A percentile compares a stretch with the other conserved stretches of the same genome.
Evolutionary conservation across 2,888 invertebrate species (phyloP).

Genomic region (Pyrrhia umbra): DNA sequence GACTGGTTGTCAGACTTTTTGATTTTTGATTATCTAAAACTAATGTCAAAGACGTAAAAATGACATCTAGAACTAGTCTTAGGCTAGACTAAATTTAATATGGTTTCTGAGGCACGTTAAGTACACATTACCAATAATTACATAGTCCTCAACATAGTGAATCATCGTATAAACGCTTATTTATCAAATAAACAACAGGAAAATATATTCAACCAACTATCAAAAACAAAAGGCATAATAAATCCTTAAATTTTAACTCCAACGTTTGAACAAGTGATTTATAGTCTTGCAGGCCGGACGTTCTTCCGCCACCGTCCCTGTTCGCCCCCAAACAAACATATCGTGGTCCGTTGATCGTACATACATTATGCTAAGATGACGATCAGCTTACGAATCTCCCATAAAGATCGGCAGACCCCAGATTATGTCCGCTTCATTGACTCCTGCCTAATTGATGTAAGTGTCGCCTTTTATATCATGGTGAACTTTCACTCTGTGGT

Average conservation of each 20-base stretch:
- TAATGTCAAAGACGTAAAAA: no score
- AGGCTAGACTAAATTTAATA: no score
- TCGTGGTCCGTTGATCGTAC: constrained; percentile 37
- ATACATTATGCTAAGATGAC: constrained; percentile 34
- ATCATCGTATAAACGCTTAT: background rate
- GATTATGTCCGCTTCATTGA: constrained; percentile 45
- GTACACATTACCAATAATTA: background rate
- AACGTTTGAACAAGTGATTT: constrained; percentile 44
- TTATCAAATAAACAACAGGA: background rate
- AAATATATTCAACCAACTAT: constrained; percentile 27
- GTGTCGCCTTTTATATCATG: constrained; percentile 20
- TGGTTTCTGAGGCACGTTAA: no score
- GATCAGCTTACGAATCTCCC: constrained; percentile 22
- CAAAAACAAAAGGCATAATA: constrained; percentile 34
- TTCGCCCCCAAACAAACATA: constrained; percentile 43
- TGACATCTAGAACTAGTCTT: no score
- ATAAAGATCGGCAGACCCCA: constrained; percentile 37
- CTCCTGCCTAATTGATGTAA: constrained; percentile 46
- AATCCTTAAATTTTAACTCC: constrained; percentile 46
- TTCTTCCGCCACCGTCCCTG: constrained; percentile 14
- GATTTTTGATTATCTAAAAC: no score
- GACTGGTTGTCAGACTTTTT: no score
- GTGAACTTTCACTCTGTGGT: background rate
- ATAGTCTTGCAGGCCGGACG: constrained; percentile 27
- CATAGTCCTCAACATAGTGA: background rate